Evolutionary conservation across 92 coral and sea anemone genomes (phyloP), one percentile per base, ranked within the genome.

Genomic region (Zoanthus solanderi): DNA sequence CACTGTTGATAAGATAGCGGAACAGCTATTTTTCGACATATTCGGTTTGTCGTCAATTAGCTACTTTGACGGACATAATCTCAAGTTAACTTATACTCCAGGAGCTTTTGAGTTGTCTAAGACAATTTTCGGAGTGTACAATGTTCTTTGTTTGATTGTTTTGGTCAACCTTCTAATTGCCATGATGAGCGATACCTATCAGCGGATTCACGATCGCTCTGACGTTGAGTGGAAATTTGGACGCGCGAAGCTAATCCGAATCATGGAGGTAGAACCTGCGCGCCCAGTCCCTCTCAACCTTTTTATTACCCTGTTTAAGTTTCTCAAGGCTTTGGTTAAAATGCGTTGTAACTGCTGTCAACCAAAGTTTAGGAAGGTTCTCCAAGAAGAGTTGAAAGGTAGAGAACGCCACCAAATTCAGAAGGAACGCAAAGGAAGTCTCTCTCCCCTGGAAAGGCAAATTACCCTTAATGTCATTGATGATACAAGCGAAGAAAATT

Each of bases 171-270:
- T 96, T 7, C 94, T 96, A 54, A 96, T 96, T 80, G 98, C 98
- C 84, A 96, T 96, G 98, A 96, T 96, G 98, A 96, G 98, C 54
- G 98, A 96, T 87, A 96, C 98, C 15, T 96, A 96, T 77, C 98
- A 96, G 78, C 87, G 98, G 17, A 92, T 96, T 61, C 98, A 96
- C 79, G 94, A 90, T 54, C 93, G 92, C 72, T 96, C 98, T 0
- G 98, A 96, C 75, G 87, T 94, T 53, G 98, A 94, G 90, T 96
- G 98, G 98, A 96, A 96, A 85, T 96, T 94, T 79, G 98, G 98
- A 60, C 92, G 98, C 53, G 98, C 98, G 3, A 93, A 89, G 68
- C 74, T 96, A 50, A 96, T 96, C 88, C 90, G 99, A 57, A 93
- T 90, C 84, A 96, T 97, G 98, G 98, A 97, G 72, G 92, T 95